Conservation (phyloP, 2,888 invertebrate genomes). For the Napeogenes inachia region DNA sequence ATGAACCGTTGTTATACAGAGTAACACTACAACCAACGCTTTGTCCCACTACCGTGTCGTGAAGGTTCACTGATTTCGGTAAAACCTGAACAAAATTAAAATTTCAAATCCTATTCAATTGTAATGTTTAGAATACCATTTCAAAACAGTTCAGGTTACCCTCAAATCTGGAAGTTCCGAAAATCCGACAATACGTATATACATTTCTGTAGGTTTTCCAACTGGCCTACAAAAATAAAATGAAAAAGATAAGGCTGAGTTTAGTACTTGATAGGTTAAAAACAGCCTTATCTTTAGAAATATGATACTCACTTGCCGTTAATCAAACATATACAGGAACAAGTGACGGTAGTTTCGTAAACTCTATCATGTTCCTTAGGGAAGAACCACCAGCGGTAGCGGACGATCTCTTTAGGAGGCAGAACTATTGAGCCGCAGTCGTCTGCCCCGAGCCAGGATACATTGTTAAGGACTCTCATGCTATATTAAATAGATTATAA, state of each 20-base stretch:
- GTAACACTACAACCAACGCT: slow-evolving; percentile 45
- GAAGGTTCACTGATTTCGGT: slow-evolving; percentile 56
- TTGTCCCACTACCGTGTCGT: slow-evolving; percentile 60
- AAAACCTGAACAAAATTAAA: slow-evolving; percentile 46
- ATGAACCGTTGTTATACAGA: slow-evolving; percentile 60
- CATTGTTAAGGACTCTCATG: slow-evolving; percentile 55
- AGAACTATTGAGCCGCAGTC: slow-evolving; percentile 52
- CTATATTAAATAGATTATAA: slow-evolving; percentile 36
- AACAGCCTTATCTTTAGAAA: slow-evolving; percentile 1
- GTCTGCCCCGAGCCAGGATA: slow-evolving; percentile 65
- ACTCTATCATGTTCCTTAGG: slow-evolving; percentile 55
- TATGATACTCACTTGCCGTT: slow-evolving; percentile 48
- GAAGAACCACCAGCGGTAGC: slow-evolving; percentile 70
- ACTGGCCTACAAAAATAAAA: slow-evolving; percentile 51
- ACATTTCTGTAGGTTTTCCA: slow-evolving; percentile 62
- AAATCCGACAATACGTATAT: slow-evolving; percentile 59
- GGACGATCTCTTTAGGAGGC: slow-evolving; percentile 60
- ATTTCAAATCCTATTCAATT: not conserved
- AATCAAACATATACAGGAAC: slow-evolving; percentile 63
- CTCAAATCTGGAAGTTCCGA: slow-evolving; percentile 65
- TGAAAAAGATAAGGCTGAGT: too few relatives aligned
- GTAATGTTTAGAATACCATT: not conserved
- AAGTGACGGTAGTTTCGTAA: slow-evolving; percentile 60
- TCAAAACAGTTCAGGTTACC: slow-evolving; percentile 36
- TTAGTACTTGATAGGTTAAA: not conserved